Evolutionary conservation across 2,113 vertebrate species (phyloP), one percentile per base, ranked within the genome.

Genomic region (Cinclus mexicanus): DNA sequence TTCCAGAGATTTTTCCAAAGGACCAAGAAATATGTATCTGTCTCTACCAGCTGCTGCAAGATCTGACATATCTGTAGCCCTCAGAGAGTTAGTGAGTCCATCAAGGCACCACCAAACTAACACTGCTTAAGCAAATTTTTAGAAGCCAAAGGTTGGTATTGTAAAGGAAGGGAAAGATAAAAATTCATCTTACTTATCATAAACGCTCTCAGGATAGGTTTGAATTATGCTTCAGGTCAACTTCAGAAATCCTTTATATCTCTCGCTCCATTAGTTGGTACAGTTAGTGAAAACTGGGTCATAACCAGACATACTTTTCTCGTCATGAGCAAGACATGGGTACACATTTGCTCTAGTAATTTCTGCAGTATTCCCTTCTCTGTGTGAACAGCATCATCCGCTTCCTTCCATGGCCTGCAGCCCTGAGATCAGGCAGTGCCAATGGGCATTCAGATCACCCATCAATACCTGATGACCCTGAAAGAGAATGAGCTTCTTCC

Each of bases 181-280:
- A 79, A 93, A 97, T 97, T 94, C 39, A 97, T 97, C 94, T 97
- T 84, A 83, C 76, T 91, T 95, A 78, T 7, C 53, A 52, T 87
- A 93, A 96, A 89, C 92, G 97, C 91, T 57, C 69, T 81, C 42
- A 4, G 76, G 85, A 65, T 80, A 96, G 64, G 64, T 95, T 93
- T 97, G 95, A 97, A 96, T 97, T 98, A 95, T 93, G 69, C 90
- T 97, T 94, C 92, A 93, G 71, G 29, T 55, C 56, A 79, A 75
- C 93, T 39, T 72, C 13, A 83, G 95, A 95, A 95, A 96, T 96
- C 92, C 46, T 91, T 96, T 83, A 89, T 70, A 93, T 96, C 95
- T 97, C 96, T 97, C 3, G 28, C 95, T 97, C 95, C 97, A 95
- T 97, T 98, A 96, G 93, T 70, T 96, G 94, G 93, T 96, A 91